Evolutionary conservation across 2,113 vertebrate genomes (phyloP).

Genomic region (Oncorhynchus clarkii): DNA sequence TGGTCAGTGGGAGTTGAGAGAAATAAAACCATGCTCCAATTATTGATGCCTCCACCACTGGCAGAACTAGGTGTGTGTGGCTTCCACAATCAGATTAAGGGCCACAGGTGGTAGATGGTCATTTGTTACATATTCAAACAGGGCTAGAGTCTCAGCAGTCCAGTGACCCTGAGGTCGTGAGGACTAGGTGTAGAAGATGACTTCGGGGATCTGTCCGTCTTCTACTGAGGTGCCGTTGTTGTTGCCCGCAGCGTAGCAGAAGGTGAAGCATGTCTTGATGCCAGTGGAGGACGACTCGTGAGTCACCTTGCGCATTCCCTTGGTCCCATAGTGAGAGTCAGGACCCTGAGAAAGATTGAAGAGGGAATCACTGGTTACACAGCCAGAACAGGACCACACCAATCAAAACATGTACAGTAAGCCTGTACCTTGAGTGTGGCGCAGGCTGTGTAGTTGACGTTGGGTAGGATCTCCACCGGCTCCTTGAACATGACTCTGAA

Average conservation of each 20-base stretch:
- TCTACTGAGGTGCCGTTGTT: constrained; percentile 98
- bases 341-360: constrained; percentile 75
- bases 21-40: constrained; percentile 38
- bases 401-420: neutral
- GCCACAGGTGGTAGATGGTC: too few species aligned
- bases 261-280: constrained; percentile 94
- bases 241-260: constrained; percentile 96
- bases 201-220: constrained; percentile 95
- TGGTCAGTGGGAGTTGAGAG: constrained; percentile 24
- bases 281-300: constrained; percentile 91
- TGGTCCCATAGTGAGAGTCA: constrained; percentile 97
- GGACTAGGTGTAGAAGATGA: constrained; percentile 98
- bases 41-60: constrained; percentile 14
- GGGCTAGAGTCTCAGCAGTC: too few species aligned
- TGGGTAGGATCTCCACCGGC: constrained; percentile 93
- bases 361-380: too few species aligned
- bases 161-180: constrained; percentile 22
- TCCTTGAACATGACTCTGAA: constrained; percentile 99
- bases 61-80: neutral
- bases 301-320: constrained; percentile 95
- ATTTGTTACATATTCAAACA: too few species aligned
- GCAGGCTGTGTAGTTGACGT: constrained; percentile 94
- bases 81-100: too few species aligned
- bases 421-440: constrained; percentile 88
- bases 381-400: too few species aligned